Evolutionary conservation across 2,888 invertebrate species (phyloP).

Genomic region (Drosophila rellima): DNA sequence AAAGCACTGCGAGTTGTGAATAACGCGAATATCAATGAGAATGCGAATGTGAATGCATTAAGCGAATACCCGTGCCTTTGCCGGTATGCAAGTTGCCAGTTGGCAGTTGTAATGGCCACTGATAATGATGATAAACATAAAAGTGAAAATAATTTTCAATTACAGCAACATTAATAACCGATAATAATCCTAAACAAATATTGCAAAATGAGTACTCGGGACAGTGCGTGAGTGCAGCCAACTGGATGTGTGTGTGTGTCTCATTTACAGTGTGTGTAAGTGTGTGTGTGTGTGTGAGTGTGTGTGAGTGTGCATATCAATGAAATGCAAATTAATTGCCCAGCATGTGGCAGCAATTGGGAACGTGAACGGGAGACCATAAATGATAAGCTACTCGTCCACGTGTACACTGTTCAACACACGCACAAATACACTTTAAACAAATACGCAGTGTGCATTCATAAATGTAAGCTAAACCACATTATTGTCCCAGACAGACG

Average conservation of each 20-base stretch:
- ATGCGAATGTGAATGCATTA: slow-evolving; percentile 50
- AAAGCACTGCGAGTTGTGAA: slow-evolving; percentile 32
- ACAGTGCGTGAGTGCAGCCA: slow-evolving; percentile 9
- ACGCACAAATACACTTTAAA: slow-evolving; percentile 31
- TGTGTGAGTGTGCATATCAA: slow-evolving; percentile 71
- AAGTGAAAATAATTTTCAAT: slow-evolving; percentile 82
- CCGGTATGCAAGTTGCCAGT: slow-evolving; percentile 21
- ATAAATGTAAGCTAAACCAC: slow-evolving; percentile 72
- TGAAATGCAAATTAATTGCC: slow-evolving; percentile 80
- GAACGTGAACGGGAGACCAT: slow-evolving; percentile 58
- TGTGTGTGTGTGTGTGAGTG: slow-evolving; percentile 9
- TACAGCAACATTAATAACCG: slow-evolving; percentile 82
- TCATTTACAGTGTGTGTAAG: neutral
- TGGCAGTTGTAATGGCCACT: slow-evolving; percentile 40
- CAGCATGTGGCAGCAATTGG: slow-evolving; percentile 63
- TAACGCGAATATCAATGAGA: slow-evolving; percentile 33
- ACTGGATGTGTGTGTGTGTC: neutral
- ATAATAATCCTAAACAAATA: slow-evolving; percentile 82
- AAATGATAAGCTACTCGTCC: slow-evolving; percentile 58
- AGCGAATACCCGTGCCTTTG: slow-evolving; percentile 30
- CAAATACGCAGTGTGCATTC: slow-evolving; percentile 53
- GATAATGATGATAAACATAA: slow-evolving; percentile 71
- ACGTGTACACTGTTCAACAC: slow-evolving; percentile 17
- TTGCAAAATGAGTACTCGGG: slow-evolving; percentile 43
- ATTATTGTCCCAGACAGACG: slow-evolving; percentile 40